phyloP scores from a whole-genome alignment of 2,888 invertebrate genomes.

The Oasisia sp. region DNA sequence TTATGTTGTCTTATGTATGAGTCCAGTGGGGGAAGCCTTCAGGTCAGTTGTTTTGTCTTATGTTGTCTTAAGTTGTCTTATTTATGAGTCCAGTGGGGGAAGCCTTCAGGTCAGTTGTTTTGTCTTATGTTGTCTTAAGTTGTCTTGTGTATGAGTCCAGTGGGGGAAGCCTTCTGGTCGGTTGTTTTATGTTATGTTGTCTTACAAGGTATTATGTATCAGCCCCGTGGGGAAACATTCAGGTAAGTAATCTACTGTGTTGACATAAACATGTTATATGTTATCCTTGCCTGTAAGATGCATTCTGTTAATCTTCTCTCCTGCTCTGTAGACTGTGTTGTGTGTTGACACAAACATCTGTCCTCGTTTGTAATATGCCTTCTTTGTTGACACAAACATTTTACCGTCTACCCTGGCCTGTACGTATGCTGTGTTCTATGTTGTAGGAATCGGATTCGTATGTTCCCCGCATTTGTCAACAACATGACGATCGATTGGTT shows the following conservation, averaged over 20 bases:
- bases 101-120: constrained; percentile 70
- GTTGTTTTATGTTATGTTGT: not conserved
- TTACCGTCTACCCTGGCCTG: not conserved
- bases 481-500: constrained; percentile 92
- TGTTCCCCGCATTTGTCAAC: constrained; percentile 88
- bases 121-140: constrained; percentile 63
- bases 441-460: constrained; percentile 80
- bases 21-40: constrained; percentile 87
- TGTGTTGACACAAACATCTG: too few relatives aligned
- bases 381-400: too few relatives aligned
- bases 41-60: constrained; percentile 51
- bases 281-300: too few relatives aligned
- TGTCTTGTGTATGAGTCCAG: constrained; percentile 87
- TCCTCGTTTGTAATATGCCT: too few relatives aligned
- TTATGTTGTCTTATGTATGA: constrained; percentile 87
- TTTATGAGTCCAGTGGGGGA: constrained; percentile 92
- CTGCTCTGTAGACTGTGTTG: too few relatives aligned
- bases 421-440: not conserved
- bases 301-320: too few relatives aligned
- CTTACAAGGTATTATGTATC: constrained; percentile 84
- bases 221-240: constrained; percentile 87
- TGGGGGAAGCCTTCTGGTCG: constrained; percentile 80
- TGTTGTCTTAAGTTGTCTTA: constrained; percentile 71
- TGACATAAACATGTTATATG: too few relatives aligned
- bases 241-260: constrained; percentile 50